These are phyloP conservation scores for Moxostoma hubbsi DNA, from an alignment of 2,797 vertebrate species.

Conservation along the genomic window DNA sequence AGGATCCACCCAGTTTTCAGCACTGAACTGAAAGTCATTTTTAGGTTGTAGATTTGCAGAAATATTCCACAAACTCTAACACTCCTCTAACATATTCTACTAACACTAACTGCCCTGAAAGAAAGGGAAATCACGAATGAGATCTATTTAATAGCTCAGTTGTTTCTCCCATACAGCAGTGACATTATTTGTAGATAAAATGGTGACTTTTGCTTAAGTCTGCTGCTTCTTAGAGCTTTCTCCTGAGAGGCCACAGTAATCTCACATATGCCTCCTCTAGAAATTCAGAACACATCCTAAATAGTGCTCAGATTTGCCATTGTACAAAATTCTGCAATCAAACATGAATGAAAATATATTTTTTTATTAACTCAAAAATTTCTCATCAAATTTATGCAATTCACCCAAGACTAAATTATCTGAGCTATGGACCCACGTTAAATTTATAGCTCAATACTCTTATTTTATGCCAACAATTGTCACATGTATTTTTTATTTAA, in stretches of 20 bases:
- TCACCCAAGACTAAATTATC: not conserved
- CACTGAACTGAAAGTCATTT: constrained; percentile 26
- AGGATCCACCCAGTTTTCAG: constrained; percentile 69
- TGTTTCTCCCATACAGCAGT: not conserved
- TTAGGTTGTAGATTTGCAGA: constrained; percentile 8
- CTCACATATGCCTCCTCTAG: not conserved
- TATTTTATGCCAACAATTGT: not conserved
- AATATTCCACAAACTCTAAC: not conserved
- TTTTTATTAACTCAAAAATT: not conserved
- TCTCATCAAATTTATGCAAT: too few species aligned
- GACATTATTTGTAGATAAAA: not conserved
- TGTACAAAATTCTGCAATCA: not conserved
- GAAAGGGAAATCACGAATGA: too few species aligned
- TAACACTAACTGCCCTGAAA: too few species aligned
- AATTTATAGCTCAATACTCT: not conserved
- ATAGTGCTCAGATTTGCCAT: too few species aligned
- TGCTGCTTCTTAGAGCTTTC: not conserved
- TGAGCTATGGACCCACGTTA: not conserved
- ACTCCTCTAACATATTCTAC: not conserved
- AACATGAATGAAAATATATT: not conserved
- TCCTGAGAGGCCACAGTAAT: not conserved
- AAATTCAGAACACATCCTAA: not conserved
- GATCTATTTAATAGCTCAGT: not conserved
- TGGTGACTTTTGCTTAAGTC: not conserved
- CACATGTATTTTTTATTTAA: not conserved